Evolutionary conservation across 1,140 invertebrate genomes (phyloP).

Genomic region (Sminthurinus signatus): DNA sequence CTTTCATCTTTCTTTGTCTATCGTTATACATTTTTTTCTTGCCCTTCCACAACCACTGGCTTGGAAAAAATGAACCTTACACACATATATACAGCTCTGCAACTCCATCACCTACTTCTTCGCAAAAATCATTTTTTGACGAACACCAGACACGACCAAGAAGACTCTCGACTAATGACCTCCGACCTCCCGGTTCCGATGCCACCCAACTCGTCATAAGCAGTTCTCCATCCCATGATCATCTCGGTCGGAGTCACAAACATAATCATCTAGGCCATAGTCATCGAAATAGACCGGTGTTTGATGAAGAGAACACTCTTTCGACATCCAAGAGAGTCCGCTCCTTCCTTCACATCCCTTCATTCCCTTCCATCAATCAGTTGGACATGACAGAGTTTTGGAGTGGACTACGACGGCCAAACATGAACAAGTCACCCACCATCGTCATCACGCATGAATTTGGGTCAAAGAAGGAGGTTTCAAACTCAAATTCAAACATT

Average conservation of each 20-base stretch:
- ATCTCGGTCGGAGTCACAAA: constrained; percentile 19
- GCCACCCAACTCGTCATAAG: constrained; percentile 28
- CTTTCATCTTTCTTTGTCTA: constrained; percentile 6
- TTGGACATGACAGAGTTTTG: constrained; percentile 40
- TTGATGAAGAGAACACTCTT: not conserved
- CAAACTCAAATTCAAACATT: constrained; percentile 20
- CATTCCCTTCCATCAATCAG: constrained; percentile 36
- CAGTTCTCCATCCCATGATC: constrained; percentile 25
- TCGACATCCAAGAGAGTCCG: constrained; percentile 28
- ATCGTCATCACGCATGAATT: constrained; percentile 42
- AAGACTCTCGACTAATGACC: constrained; percentile 39
- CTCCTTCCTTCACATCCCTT: constrained; percentile 40
- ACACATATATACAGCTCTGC: constrained; percentile 35
- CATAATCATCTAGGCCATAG: not conserved
- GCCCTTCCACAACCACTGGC: constrained; percentile 2
- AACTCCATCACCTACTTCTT: constrained; percentile 38
- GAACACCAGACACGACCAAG: constrained; percentile 29
- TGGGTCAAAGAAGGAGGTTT: constrained; percentile 27
- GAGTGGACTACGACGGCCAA: constrained; percentile 36
- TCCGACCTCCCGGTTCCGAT: constrained; percentile 38
- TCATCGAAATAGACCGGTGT: not conserved
- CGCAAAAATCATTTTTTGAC: too few species aligned
- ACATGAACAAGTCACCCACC: constrained; percentile 39
- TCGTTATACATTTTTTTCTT: constrained; percentile 9
- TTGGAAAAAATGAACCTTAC: too few species aligned